These are phyloP conservation scores for Vanessa tameamea DNA, from an alignment of 1,140 invertebrate species.

Conservation along the genomic window DNA sequence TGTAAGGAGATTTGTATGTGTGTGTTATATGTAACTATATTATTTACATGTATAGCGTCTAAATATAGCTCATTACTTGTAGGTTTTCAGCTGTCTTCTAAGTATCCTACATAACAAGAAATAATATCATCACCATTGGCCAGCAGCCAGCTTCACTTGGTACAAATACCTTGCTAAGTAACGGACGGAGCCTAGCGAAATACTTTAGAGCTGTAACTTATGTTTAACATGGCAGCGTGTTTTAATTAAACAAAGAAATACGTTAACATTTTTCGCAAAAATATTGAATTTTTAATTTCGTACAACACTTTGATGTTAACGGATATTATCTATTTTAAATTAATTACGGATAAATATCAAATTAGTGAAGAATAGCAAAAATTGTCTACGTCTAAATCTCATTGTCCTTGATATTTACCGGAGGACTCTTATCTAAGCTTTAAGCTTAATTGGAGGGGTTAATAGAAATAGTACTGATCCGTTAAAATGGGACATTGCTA, in stretches of 20 bases:
- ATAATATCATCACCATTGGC: constrained; percentile 38
- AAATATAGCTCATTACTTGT: not conserved
- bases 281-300: not conserved
- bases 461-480: too few relatives aligned
- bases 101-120: constrained; percentile 30
- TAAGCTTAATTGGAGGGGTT: too few relatives aligned
- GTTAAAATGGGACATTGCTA: too few relatives aligned
- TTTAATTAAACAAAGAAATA: constrained; percentile 24
- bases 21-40: too few relatives aligned
- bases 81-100: constrained; percentile 11
- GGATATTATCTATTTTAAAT: too few relatives aligned
- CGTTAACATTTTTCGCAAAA: not conserved
- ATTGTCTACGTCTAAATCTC: too few relatives aligned
- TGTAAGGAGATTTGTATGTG: too few relatives aligned
- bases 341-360: too few relatives aligned
- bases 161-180: constrained; percentile 38
- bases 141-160: constrained; percentile 29
- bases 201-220: constrained; percentile 27
- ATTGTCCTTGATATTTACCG: too few relatives aligned
- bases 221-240: constrained; percentile 4
- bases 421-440: too few relatives aligned
- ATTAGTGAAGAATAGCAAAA: too few relatives aligned
- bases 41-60: not conserved
- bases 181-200: constrained; percentile 25
- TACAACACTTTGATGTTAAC: too few relatives aligned